Evolutionary conservation across 2,888 invertebrate species (phyloP), one percentile per base, ranked within the genome.

Genomic region (Acanthosoma haemorrhoidale): DNA sequence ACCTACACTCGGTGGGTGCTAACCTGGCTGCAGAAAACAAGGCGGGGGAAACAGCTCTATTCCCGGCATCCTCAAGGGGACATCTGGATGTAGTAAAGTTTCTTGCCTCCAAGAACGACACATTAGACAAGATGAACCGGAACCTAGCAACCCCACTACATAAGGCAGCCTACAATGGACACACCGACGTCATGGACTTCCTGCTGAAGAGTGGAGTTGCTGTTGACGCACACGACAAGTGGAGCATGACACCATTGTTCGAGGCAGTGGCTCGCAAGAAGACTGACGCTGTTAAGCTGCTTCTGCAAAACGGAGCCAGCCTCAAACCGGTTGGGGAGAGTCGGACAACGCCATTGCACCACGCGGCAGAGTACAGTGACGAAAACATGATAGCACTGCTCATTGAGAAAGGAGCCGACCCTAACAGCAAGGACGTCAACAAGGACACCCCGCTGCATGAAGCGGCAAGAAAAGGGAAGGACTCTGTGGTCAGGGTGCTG

Each of bases 81-180:
- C 29, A 41, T 6, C 15, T 36, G 3, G 5, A 3, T 5, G 64
- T 41, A 1, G 64, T 41, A 9, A 25, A 41, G 31, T 25, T 39
- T 9, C 64, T 64, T 15, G 38, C 39, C 29, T 25, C 38, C 39
- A 31, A 64, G 15, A 39, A 39, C 25, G 64, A 38, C 9, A 25
- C 34, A 9, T 15, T 64, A 6, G 64, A 64, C 16, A 64, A 41
- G 29, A 21, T 29, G 41, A 39, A 64, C 41, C 25, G 21, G 1
- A 41, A 41, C 25, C 25, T 38, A 2, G 16, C 21, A 4, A 64
- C 64, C 1, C 41, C 64, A 9, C 41, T 64, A 1, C 64, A 64
- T 16, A 64, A 64, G 39, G 64, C 64, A 11, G 64, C 41, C 4
- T 64, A 41, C 31, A 41, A 41, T 29, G 64, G 41, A 13, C 64